Evolutionary conservation across 1,140 invertebrate species (phyloP), one percentile per base, ranked within the genome.

Genomic region (Drosophila lacertosa): DNA sequence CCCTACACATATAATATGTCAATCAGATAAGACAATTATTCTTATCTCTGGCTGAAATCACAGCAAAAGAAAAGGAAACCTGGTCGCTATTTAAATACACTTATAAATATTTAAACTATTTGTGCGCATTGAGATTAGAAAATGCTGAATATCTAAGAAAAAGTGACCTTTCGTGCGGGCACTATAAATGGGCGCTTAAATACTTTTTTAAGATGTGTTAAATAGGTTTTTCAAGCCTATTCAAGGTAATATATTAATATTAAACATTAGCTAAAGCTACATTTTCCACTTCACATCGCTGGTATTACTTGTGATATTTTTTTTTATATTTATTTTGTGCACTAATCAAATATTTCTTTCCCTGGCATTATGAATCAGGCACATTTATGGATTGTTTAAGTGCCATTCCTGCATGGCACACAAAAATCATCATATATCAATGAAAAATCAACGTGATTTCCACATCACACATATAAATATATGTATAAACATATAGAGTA

Each of bases 401-500:
- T n/a, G 42, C 20, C n/a, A 22, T 44, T 18, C 22, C 24, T 29
- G 45, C 45, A 32, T 22, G 42, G 42, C 42, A 22, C 42, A 29
- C 22, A 48, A 10, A 24, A 47, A 15, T 24, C 11, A 50, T 20
- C 1, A 42, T 5, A 4, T 42, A 45, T 13, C 5, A 7, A 10
- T 24, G 11, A 10, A 10, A 35, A 20, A 58, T 45, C 40, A 58
- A n/a, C 55, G 51, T 51, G 47, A 42, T 40, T 32, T 51, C 15
- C n/a, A 18, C 50, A 40, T 18, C 13, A 20, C 16, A 33, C 29
- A 35, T 35, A 50, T 15, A 33, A 13, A 32, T 15, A 16, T 7
- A 24, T 1, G 15, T 33, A 29, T n/a, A 29, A 22, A 58, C 45
- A 33, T 10, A 5, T 11, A 50, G 11, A 47, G 44, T 26, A 26